Conservation (phyloP, 2,113 vertebrate genomes). For the Rissa tridactyla region DNA sequence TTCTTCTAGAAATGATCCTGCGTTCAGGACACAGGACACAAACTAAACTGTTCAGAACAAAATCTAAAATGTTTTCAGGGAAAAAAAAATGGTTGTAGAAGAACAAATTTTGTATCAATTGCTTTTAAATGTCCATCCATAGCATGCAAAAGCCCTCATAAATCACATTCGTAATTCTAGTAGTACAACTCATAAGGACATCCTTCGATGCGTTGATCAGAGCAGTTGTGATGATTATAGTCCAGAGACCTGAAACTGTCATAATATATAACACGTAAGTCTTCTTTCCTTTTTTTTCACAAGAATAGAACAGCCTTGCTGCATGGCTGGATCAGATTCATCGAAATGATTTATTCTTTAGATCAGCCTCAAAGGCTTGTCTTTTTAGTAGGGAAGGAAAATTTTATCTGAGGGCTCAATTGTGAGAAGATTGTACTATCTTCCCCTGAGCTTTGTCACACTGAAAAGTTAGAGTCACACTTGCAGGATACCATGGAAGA, state of each 20-base stretch:
- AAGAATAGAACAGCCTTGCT: not conserved
- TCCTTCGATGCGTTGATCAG: not conserved
- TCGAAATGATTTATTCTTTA: not conserved
- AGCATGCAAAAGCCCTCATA: not conserved
- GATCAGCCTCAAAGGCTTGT: not conserved
- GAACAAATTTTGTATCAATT: not conserved
- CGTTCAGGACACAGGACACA: too few species aligned
- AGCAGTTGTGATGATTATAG: not conserved
- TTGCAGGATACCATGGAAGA: not conserved
- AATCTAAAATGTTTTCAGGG: not conserved
- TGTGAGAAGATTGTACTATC: not conserved
- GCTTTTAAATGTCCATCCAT: not conserved
- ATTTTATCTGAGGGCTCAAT: not conserved
- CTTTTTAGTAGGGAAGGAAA: not conserved
- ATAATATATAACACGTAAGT: not conserved
- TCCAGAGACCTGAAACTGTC: conserved; percentile 24
- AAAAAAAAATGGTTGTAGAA: not conserved
- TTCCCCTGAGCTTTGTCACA: not conserved
- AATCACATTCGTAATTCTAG: not conserved
- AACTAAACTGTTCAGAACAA: too few species aligned
- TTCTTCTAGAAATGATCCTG: not conserved
- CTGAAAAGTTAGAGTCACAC: not conserved
- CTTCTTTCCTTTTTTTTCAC: not conserved
- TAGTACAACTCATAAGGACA: not conserved
- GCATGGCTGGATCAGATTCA: not conserved